Evolutionary conservation across 2,888 invertebrate genomes (phyloP).

Genomic region (Carpatolechia fugitivella): DNA sequence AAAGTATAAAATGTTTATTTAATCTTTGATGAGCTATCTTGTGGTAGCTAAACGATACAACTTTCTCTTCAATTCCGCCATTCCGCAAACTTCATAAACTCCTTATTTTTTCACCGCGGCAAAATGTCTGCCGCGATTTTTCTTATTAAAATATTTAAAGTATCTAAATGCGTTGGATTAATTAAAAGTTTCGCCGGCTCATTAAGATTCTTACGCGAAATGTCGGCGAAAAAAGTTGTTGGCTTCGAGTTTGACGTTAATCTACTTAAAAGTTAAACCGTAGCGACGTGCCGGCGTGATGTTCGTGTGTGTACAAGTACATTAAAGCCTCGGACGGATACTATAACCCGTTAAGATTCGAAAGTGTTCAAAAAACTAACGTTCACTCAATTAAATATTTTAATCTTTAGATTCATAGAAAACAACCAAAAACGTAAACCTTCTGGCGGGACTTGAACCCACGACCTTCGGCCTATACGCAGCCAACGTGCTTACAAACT

Average conservation of each 20-base stretch:
- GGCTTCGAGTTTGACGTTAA: conserved; percentile 26
- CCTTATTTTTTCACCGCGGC: background rate
- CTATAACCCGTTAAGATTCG: too few species aligned
- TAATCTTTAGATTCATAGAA: too few species aligned
- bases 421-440: too few species aligned
- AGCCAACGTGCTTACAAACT: too few species aligned
- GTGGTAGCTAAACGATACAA: background rate
- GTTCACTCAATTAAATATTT: too few species aligned
- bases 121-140: conserved; percentile 30
- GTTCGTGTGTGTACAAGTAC: conserved; percentile 15
- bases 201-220: conserved; percentile 50
- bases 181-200: conserved; percentile 61
- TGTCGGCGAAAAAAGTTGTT: conserved; percentile 30
- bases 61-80: background rate
- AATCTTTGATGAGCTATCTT: background rate
- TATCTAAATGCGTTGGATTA: conserved; percentile 56
- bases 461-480: too few species aligned
- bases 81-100: background rate
- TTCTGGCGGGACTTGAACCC: too few species aligned
- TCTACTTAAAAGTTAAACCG: conserved; percentile 26
- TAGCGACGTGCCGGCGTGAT: conserved; percentile 26
- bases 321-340: too few species aligned
- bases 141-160: conserved; percentile 49
- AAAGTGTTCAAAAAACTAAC: too few species aligned
- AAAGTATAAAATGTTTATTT: background rate